phyloP scores from a whole-genome alignment of 2,888 invertebrate genomes.

The Melipona bicolor region DNA sequence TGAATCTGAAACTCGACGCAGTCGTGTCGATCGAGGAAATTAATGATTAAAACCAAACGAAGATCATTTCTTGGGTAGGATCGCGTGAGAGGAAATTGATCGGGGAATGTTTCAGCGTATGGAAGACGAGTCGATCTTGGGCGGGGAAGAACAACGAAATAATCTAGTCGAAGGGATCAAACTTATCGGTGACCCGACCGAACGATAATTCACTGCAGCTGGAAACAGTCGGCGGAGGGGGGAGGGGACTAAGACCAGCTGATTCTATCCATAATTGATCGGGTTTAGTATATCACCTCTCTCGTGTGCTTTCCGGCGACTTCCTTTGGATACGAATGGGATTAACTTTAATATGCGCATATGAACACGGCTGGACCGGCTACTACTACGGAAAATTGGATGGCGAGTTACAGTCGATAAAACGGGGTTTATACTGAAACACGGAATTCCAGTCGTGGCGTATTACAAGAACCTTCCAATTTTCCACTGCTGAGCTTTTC shows the following conservation, averaged over 20 bases:
- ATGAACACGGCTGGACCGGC: background rate
- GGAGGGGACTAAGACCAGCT: slow-evolving; percentile 43
- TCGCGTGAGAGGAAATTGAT: slow-evolving; percentile 33
- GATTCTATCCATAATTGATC: slow-evolving; percentile 71
- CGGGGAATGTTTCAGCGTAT: slow-evolving; percentile 19
- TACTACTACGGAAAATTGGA: background rate
- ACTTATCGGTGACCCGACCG: slow-evolving; percentile 52
- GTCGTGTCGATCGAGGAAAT: slow-evolving; percentile 13
- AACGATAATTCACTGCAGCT: slow-evolving; percentile 69
- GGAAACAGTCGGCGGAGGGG: slow-evolving; percentile 61
- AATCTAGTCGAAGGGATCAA: slow-evolving; percentile 37
- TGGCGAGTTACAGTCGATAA: background rate
- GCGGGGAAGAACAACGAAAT: slow-evolving; percentile 37
- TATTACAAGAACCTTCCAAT: background rate
- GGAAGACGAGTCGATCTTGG: slow-evolving; percentile 48
- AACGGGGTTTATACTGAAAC: background rate
- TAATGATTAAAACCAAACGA: slow-evolving; percentile 34
- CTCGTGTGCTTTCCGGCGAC: slow-evolving; percentile 38
- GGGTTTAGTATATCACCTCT: slow-evolving; percentile 59
- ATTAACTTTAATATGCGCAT: slow-evolving; percentile 30
- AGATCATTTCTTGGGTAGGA: slow-evolving; percentile 36
- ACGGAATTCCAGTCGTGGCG: background rate
- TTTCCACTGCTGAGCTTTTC: background rate
- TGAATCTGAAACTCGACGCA: slow-evolving; percentile 27
- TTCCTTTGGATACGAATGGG: background rate